phyloP scores from a whole-genome alignment of 2,888 invertebrate genomes.

The Archips crataeganus region DNA sequence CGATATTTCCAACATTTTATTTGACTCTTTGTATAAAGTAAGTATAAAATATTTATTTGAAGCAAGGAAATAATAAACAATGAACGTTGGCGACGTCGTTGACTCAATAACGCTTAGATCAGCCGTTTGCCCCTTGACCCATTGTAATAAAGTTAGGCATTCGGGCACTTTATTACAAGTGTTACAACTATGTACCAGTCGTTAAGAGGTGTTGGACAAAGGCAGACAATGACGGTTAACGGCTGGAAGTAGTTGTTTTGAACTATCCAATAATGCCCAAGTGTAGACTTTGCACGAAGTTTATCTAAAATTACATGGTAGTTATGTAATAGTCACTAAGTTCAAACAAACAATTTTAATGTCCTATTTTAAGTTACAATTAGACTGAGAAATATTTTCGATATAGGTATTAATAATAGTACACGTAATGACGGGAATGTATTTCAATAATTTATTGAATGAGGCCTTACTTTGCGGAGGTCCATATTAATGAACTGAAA shows the following conservation, averaged over 20 bases:
- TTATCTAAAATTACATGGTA: not conserved
- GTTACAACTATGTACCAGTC: conserved; percentile 30
- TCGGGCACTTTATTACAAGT: conserved; percentile 27
- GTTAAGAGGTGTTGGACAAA: conserved; percentile 28
- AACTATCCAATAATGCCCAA: not conserved
- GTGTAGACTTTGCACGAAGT: not conserved
- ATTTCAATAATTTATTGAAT: too few species aligned
- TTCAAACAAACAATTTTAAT: too few species aligned
- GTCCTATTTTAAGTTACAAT: too few species aligned
- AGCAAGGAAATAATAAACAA: conserved; percentile 22
- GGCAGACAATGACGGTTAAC: conserved; percentile 23
- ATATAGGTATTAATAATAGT: too few species aligned
- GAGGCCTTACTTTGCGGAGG: too few species aligned
- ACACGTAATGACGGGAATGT: too few species aligned
- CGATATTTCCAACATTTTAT: not conserved
- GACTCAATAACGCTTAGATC: conserved; percentile 37
- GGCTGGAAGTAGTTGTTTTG: conserved; percentile 1
- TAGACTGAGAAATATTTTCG: too few species aligned
- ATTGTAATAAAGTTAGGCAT: conserved; percentile 42
- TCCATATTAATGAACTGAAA: too few species aligned
- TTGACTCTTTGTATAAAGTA: not conserved
- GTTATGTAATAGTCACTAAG: too few species aligned
- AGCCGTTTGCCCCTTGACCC: conserved; percentile 40
- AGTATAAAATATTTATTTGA: conserved; percentile 6
- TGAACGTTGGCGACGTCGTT: conserved; percentile 18